Percentiles rank a stretch among this genome's conserved stretches.
phyloP scores from a whole-genome alignment of 2,113 vertebrate species.

The Rhinichthys klamathensis region DNA sequence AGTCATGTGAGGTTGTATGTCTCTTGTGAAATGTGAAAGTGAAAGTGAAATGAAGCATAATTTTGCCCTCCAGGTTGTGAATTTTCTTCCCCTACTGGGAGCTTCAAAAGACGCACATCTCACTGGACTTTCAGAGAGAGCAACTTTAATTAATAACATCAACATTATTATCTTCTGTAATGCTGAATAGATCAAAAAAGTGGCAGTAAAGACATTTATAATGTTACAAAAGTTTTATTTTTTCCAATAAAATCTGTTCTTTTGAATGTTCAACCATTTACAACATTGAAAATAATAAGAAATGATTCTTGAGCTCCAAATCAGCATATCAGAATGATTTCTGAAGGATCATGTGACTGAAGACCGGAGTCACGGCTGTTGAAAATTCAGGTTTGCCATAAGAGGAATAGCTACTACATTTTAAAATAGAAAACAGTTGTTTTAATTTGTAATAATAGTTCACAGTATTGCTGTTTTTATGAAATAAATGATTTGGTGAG shows the following conservation, averaged over 20 bases:
- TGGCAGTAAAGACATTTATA: no score
- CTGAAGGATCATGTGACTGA: background rate
- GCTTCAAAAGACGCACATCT: constrained; percentile 3
- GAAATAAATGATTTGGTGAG: no score
- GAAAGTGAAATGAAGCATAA: constrained; percentile 34
- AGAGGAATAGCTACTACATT: no score
- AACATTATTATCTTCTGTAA: background rate
- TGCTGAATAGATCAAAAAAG: background rate
- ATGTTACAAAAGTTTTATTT: no score
- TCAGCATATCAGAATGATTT: background rate
- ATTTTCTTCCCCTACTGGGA: background rate
- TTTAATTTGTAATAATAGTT: no score
- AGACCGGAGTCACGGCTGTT: background rate
- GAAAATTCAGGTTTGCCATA: background rate
- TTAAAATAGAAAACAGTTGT: no score
- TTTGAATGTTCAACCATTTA: no score
- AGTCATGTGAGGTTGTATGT: background rate
- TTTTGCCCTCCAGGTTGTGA: constrained; percentile 25
- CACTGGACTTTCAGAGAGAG: constrained; percentile 8
- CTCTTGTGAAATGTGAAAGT: no score
- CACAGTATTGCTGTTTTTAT: no score
- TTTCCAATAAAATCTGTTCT: no score
- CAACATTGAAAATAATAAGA: background rate
- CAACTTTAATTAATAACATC: background rate
- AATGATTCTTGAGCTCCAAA: background rate